These are phyloP conservation scores for Agrotis clavis DNA, from an alignment of 2,888 invertebrate genomes.

Conservation along the genomic window DNA sequence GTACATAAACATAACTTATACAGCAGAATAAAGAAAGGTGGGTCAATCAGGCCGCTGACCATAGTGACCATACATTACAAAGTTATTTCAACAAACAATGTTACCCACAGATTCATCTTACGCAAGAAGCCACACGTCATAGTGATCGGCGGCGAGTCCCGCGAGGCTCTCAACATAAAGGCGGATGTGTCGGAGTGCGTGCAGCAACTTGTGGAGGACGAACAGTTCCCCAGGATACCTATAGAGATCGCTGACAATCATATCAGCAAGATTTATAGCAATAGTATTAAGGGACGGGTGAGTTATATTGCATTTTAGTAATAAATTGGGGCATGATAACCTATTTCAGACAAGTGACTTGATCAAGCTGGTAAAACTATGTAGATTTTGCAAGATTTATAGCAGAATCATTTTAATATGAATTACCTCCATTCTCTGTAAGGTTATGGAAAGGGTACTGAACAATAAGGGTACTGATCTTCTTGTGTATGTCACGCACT, in stretches of 20 bases:
- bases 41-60: no score
- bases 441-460: no score
- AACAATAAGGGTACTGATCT: no score
- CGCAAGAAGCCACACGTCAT: constrained; percentile 98
- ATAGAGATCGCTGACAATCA: constrained; percentile 99
- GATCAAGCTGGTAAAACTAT: no score
- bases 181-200: constrained; percentile 95
- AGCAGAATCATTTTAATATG: no score
- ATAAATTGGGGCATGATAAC: neutral
- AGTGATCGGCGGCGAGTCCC: constrained; percentile 97
- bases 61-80: no score
- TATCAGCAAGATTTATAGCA: constrained; percentile 97
- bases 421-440: no score
- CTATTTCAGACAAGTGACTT: neutral
- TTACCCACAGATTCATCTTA: constrained; percentile 93
- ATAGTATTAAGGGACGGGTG: constrained; percentile 96
- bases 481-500: no score
- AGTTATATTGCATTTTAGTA: constrained; percentile 57
- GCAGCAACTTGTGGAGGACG: constrained; percentile 94
- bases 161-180: constrained; percentile 96
- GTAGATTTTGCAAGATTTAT: no score
- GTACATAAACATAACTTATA: no score
- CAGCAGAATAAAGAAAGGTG: no score
- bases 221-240: constrained; percentile 96
- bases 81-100: neutral